Base-by-base conservation (phyloP, 2,797 vertebrate species). In the Scolopax rusticola region DNA sequence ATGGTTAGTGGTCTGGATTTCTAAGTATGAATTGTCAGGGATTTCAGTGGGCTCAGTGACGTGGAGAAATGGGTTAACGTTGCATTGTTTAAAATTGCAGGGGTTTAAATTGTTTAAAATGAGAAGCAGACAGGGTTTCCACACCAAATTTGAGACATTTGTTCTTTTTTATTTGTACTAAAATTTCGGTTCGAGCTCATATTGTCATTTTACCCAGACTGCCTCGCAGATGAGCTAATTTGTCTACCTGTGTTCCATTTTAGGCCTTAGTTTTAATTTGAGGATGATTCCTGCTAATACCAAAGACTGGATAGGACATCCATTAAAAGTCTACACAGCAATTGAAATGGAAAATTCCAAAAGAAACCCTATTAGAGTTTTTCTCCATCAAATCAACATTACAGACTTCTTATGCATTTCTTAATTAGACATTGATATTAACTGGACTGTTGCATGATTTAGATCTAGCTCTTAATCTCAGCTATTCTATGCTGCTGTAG, bases 351-450 rank as follows among this genome's bases (percentile, higher is more conserved):
- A 96, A 97, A 97, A 97, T 97, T 97, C 96, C 91, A 92, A 91
- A 97, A 90, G 75, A 97, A 81, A 93, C 84, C 86, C 94, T 96
- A 94, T 97, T 94, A 95, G 92, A 90, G 87, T 90, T 96, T 95
- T 97, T 96, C 95, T 96, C 91, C 89, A 96, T 97, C 93, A 97
- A 97, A 97, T 97, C 97, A 97, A 91, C 96, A 95, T 96, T 97
- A 96, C 89, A 96, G 89, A 97, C 97, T 96, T 97, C 97, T 97
- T 97, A 97, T 97, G 95, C 97, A 97, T 97, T 97, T 97, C 96
- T 97, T 97, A 96, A 96, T 97, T 98, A 96, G 77, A 91, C 78
- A 69, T 94, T 93, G 94, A 96, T 97, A 95, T 97, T 97, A 97
- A 98, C 96, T 95, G 95, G 95, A 96, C 68, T 73, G 87, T 96